These are phyloP conservation scores for Miniopterus natalensis DNA, from an alignment of 2,113 vertebrate species.

Conservation along the genomic window DNA sequence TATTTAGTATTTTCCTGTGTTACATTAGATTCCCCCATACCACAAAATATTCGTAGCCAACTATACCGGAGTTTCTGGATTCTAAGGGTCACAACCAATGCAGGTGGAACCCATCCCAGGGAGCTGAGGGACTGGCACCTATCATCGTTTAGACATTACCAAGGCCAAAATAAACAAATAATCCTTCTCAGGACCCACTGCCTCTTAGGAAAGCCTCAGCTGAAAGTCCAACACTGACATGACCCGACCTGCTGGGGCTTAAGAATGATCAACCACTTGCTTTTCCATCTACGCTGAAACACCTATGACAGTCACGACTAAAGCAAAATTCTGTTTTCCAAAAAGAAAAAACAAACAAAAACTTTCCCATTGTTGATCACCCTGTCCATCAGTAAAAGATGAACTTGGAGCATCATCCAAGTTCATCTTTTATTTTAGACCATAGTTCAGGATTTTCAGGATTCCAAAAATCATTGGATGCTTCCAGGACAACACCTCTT, in stretches of 20 bases:
- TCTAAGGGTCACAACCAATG: slow-evolving; percentile 24
- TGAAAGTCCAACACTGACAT: background rate
- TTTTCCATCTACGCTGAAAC: slow-evolving; percentile 61
- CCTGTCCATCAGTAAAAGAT: background rate
- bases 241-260: slow-evolving; percentile 22
- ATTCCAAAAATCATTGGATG: background rate
- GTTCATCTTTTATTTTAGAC: slow-evolving; percentile 45
- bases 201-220: slow-evolving; percentile 12
- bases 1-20: slow-evolving; percentile 50
- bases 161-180: slow-evolving; percentile 61
- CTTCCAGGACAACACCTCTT: slow-evolving; percentile 18
- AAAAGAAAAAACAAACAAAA: slow-evolving; percentile 47
- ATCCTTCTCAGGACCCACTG: slow-evolving; percentile 42
- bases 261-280: background rate
- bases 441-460: slow-evolving; percentile 48
- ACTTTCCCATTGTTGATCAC: background rate
- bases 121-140: background rate
- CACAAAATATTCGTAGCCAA: slow-evolving; percentile 42
- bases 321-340: slow-evolving; percentile 61
- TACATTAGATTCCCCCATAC: background rate
- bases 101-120: slow-evolving; percentile 42
- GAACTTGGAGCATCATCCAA: background rate
- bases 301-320: background rate
- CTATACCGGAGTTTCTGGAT: slow-evolving; percentile 39
- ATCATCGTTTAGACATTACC: slow-evolving; percentile 65